Conservation (phyloP, 2,113 vertebrate species). For the Muntiacus muntjak region DNA sequence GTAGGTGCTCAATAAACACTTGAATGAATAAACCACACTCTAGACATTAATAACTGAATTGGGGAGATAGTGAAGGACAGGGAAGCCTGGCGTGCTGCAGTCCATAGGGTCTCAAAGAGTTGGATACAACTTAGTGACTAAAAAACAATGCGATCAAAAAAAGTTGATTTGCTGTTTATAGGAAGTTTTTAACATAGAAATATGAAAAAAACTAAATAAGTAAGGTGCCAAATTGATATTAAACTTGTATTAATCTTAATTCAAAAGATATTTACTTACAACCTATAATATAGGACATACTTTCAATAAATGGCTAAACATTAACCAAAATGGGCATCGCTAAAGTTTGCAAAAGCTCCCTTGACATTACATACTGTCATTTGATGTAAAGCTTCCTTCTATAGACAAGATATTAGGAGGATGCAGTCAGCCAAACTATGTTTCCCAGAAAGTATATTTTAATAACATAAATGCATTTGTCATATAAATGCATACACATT, state of each 20-base stretch:
- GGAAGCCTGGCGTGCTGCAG: neutral
- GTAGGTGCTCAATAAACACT: neutral
- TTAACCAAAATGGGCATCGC: neutral
- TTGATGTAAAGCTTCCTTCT: neutral
- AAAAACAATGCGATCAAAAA: neutral
- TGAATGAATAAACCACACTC: neutral
- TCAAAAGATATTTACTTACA: conserved; percentile 7
- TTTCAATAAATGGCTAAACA: neutral
- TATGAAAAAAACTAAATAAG: neutral
- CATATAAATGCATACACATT: neutral
- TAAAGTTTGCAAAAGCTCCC: neutral
- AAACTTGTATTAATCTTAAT: neutral
- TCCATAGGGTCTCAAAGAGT: neutral
- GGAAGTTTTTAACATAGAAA: neutral
- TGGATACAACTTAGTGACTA: neutral
- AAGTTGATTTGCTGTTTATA: neutral
- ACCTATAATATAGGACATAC: neutral
- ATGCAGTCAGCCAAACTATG: neutral
- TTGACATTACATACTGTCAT: neutral
- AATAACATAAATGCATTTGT: neutral
- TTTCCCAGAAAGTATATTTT: conserved; percentile 5
- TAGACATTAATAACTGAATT: neutral
- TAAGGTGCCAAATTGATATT: neutral
- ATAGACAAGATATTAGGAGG: neutral
- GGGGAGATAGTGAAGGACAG: neutral